Evolutionary conservation across 2,888 invertebrate genomes (phyloP).

Genomic region (Tiphia femorata): DNA sequence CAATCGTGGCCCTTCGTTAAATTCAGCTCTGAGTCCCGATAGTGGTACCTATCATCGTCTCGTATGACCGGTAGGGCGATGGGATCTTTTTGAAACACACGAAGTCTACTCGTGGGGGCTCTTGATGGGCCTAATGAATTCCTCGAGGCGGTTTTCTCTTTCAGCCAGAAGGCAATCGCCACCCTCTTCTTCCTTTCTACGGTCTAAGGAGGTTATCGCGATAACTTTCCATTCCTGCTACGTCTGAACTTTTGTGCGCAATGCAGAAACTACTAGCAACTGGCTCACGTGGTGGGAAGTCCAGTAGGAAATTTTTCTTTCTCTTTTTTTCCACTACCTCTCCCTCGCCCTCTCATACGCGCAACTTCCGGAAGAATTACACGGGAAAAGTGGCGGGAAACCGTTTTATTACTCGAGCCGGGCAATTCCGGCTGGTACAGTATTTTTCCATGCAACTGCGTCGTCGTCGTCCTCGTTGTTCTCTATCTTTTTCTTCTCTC

Average conservation of each 20-base stretch:
- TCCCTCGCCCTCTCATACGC: neutral
- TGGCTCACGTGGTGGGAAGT: too few species aligned
- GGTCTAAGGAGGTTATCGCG: conserved; percentile 6
- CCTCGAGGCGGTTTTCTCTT: neutral
- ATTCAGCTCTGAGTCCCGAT: too few species aligned
- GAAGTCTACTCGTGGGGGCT: too few species aligned
- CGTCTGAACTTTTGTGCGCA: too few species aligned
- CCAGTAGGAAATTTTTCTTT: too few species aligned
- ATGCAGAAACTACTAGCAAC: conserved; percentile 20
- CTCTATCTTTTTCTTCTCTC: neutral
- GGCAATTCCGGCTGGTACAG: conserved; percentile 26
- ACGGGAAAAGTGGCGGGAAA: conserved; percentile 27
- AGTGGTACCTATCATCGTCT: too few species aligned
- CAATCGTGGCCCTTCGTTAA: too few species aligned
- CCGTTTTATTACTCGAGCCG: conserved; percentile 35
- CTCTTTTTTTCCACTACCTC: neutral
- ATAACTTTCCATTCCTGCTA: conserved; percentile 23
- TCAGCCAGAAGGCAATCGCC: neutral
- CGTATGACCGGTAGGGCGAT: too few species aligned
- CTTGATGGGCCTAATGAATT: too few species aligned
- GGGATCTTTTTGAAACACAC: too few species aligned
- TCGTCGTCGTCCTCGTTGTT: conserved; percentile 4
- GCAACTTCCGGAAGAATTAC: conserved; percentile 38
- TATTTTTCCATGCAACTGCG: conserved; percentile 24
- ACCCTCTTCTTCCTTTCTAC: neutral